Evolutionary conservation across 2,888 invertebrate genomes (phyloP).

Genomic region (Anagyrus pseudococci): DNA sequence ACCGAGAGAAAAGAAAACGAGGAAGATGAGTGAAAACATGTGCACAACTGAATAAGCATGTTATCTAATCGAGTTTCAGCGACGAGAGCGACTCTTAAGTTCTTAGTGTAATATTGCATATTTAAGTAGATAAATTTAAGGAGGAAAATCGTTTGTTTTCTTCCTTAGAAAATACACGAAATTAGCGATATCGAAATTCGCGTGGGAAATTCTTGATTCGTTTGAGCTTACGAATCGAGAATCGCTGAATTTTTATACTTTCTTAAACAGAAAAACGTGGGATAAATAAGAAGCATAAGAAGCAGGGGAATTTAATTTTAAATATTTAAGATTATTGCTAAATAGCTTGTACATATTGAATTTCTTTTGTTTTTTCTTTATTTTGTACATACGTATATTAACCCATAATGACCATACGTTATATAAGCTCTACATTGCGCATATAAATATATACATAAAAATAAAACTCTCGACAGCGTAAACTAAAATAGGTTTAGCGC

Average conservation of each 20-base stretch:
- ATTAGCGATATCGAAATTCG: constrained; percentile 22
- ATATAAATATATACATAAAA: constrained; percentile 40
- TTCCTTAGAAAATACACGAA: constrained; percentile 3
- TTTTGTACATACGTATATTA: constrained; percentile 56
- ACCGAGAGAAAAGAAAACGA: constrained; percentile 4
- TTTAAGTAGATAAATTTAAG: constrained; percentile 23
- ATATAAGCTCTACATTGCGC: constrained; percentile 35
- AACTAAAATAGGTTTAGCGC: constrained; percentile 11
- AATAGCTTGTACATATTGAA: constrained; percentile 51
- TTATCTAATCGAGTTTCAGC: constrained; percentile 32
- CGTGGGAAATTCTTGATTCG: constrained; percentile 3
- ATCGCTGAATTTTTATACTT: constrained; percentile 27
- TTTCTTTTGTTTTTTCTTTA: constrained; percentile 29
- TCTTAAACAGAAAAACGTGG: constrained; percentile 17
- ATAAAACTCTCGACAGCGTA: constrained; percentile 22
- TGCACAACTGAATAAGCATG: background rate
- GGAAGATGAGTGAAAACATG: background rate
- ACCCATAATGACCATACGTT: constrained; percentile 39
- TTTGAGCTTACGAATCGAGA: constrained; percentile 9
- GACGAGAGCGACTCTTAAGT: constrained; percentile 30
- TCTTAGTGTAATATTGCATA: constrained; percentile 15
- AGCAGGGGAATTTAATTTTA: constrained; percentile 26
- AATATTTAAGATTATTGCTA: constrained; percentile 34
- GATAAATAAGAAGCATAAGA: constrained; percentile 7
- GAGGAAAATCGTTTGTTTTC: constrained; percentile 23